Base-by-base conservation (phyloP, 2,113 vertebrate genomes). In the Pseudolaguvia tuberculata region DNA sequence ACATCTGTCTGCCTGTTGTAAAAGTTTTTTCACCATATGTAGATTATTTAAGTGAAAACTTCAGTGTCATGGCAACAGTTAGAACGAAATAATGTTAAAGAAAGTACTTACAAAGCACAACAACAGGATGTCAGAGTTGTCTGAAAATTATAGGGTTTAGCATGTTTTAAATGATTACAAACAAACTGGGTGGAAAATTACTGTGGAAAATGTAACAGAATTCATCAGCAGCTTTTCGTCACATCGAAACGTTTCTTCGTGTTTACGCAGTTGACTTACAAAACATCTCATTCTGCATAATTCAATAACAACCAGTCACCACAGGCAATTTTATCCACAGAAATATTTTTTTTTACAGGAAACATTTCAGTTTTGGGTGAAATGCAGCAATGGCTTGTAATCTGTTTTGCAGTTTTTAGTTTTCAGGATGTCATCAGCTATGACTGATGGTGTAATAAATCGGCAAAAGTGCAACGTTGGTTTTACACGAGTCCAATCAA, bases 1-100 rank as follows among this genome's bases (percentile, higher is more conserved):
- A 47, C 29, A 45, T 75, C 18, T 57, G 39, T 50, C 51, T 52
- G 70, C 58, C 58, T 70, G 62, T 65, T 58, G 70, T 63, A 48
- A 59, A 48, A 23, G 48, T 70, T 58, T 67, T n/a, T 12, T 31
- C 67, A 45, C 75, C 67, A 47, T 77, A 70, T 70, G 67, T 63
- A 29, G 57, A 29, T 21, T 63, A 51, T 71, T 77, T 77, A 63
- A 25, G 29, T 39, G 20, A n/a, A 29, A 55, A 56, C 23, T 53
- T 74, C n/a, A 53, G 47, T 45, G 42, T 67, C 27, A 55, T 58
- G 14, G 47, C 35, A 56, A 47, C 35, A 29, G 47, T 55, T 39
- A 52, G 62, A 45, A 62, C 51, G 5, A 45, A 74, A 65, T 55
- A 27, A 1, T 47, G 35, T 55, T 45, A 65, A 42, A 39, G 55